These are phyloP conservation scores for Catagonus wagneri DNA, from an alignment of 2,113 vertebrate genomes.

Conservation along the genomic window DNA sequence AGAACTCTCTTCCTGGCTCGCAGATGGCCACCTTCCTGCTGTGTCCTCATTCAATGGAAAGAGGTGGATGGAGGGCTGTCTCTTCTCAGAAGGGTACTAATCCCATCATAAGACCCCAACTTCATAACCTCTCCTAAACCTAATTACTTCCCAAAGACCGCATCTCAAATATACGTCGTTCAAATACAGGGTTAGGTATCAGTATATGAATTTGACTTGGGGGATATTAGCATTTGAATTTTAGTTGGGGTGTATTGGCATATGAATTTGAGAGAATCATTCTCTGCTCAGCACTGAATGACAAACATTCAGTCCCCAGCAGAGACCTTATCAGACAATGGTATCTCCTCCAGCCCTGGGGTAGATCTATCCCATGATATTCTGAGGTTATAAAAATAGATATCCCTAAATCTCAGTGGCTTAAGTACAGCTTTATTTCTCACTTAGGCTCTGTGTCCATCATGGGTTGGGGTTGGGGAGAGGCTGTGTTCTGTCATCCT, in stretches of 20 bases:
- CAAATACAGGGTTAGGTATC: neutral
- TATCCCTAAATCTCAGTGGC: neutral
- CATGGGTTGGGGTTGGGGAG: neutral
- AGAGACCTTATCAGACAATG: neutral
- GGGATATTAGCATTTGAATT: too few species aligned
- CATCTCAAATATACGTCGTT: neutral
- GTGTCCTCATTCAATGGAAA: neutral
- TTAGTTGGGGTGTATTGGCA: too few species aligned
- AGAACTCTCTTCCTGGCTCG: neutral
- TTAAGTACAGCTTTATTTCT: slow-evolving; percentile 18
- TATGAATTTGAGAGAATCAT: too few species aligned
- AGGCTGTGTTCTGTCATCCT: neutral
- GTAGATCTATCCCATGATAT: neutral
- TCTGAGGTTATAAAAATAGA: neutral
- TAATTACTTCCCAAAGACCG: neutral
- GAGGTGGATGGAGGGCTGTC: neutral
- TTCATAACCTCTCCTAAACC: neutral
- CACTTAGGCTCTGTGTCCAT: neutral
- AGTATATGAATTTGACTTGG: neutral
- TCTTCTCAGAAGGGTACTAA: neutral
- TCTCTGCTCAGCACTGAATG: too few species aligned
- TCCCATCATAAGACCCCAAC: neutral
- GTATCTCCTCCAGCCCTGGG: neutral
- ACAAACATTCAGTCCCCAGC: neutral
- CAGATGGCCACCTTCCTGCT: neutral